Base-by-base conservation (phyloP, 2,797 vertebrate species). In the Argentina silus region DNA sequence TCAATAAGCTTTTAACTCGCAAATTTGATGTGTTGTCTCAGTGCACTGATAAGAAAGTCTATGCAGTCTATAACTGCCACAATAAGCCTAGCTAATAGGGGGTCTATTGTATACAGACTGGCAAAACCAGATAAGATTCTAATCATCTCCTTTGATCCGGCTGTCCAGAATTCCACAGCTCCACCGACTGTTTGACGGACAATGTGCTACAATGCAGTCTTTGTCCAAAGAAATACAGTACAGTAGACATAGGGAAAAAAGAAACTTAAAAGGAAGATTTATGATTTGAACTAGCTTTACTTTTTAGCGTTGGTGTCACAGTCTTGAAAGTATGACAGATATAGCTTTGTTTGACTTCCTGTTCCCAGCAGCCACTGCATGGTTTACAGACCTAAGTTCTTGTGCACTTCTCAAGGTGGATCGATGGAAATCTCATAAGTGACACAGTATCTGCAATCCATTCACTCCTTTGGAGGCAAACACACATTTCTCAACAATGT, bases 111-210 rank as follows among this genome's bases (percentile, higher is more conserved):
- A 75, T 71, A 64, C 59, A 73, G 75, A 74, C 68, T 56, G 72
- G 48, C 63, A n/a, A 21, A 53, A 60, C 19, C 21, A 70, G 82
- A 80, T 86, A 82, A 84, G 67, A 27, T 43, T 44, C 23, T 74
- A 80, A 73, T 78, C 61, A 27, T 15, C 4, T 21, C 36, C 74
- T 77, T 76, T 82, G 65, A 76, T 81, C 64, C 64, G 14, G 21
- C 68, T 67, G 10, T 66, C 60, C 68, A 77, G 69, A 76, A 86
- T 86, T 82, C 78, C 74, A 64, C 47, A n/a, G 57, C 72, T 72
- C 60, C 36, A 15, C 45, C 60, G 2, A 43, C 21, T 44, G 27
- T 69, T 47, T 15, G 15, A 74, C 53, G 7, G 2, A 12, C 7
- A 23, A 48, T 1, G 15, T 14, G 36, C 51, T 60, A 69, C 63